A percentile compares a stretch with the other conserved stretches of the same genome.
These are phyloP conservation scores for Cerastis leucographa DNA, from an alignment of 2,888 invertebrate genomes.

Conservation along the genomic window DNA sequence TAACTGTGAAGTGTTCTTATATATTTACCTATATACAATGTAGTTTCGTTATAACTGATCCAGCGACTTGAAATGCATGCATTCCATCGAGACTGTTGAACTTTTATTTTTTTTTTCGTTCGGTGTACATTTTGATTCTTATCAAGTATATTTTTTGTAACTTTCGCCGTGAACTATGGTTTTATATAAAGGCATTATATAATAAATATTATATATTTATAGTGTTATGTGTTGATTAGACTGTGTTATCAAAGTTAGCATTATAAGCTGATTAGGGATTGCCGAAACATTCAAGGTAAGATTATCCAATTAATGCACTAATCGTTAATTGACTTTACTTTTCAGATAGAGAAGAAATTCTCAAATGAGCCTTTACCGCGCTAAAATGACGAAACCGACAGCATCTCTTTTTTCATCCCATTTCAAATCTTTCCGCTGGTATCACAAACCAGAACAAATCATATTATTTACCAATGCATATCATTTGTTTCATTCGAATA, in stretches of 20 bases:
- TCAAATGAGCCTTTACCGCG: slow-evolving; percentile 1
- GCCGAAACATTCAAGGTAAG: slow-evolving; percentile 89
- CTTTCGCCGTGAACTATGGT: slow-evolving; percentile 73
- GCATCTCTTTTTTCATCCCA: neutral
- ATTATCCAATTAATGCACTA: slow-evolving; percentile 19
- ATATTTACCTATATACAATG: slow-evolving; percentile 54
- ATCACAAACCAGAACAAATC: neutral
- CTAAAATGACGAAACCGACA: neutral
- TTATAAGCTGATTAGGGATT: slow-evolving; percentile 78
- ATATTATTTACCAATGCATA: neutral
- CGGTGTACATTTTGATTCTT: slow-evolving; percentile 85
- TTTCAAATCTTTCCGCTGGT: neutral
- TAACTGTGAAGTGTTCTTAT: slow-evolving; percentile 77
- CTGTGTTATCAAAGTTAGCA: slow-evolving; percentile 80
- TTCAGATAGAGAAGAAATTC: slow-evolving; percentile 1
- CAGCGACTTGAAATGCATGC: slow-evolving; percentile 87
- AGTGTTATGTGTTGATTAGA: slow-evolving; percentile 75
- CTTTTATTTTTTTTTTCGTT: slow-evolving; percentile 83
- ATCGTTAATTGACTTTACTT: slow-evolving; percentile 6
- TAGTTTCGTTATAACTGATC: slow-evolving; percentile 68
- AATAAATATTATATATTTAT: slow-evolving; percentile 64
- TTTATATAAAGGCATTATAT: slow-evolving; percentile 63
- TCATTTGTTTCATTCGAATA: neutral
- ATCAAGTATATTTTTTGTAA: slow-evolving; percentile 79
- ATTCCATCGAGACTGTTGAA: slow-evolving; percentile 89